These are phyloP conservation scores for Aethes cnicana DNA, from an alignment of 2,888 invertebrate genomes.

Conservation along the genomic window DNA sequence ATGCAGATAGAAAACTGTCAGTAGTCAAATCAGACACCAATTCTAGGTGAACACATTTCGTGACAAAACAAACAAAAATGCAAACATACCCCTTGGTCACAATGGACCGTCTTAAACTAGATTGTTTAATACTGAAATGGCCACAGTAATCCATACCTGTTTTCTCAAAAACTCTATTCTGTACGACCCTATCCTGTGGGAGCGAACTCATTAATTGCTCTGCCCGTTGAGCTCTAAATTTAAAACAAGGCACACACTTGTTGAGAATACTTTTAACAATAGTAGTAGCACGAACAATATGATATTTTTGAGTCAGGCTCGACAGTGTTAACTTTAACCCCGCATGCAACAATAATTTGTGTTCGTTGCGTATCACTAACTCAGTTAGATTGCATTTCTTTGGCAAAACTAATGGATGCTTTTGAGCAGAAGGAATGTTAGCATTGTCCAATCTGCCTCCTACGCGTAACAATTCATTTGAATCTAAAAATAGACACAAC, in stretches of 20 bases:
- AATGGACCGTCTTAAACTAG: background rate
- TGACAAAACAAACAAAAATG: background rate
- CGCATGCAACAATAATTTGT: background rate
- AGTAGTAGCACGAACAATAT: background rate
- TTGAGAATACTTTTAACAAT: background rate
- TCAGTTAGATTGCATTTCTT: background rate
- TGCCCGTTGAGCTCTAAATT: background rate
- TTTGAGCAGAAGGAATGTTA: background rate
- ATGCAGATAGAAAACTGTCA: background rate
- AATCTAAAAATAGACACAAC: constrained; percentile 2
- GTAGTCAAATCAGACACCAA: background rate
- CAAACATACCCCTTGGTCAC: background rate
- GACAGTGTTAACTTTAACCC: background rate
- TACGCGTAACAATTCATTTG: background rate
- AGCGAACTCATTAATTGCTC: constrained; percentile 3
- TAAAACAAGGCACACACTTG: background rate
- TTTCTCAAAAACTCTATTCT: background rate
- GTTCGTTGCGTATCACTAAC: background rate
- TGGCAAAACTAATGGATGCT: background rate
- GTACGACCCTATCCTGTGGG: background rate
- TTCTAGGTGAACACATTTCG: background rate
- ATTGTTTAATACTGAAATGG: background rate
- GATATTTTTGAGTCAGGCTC: background rate
- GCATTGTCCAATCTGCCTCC: constrained; percentile 2
- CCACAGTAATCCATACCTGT: background rate